Base-by-base conservation (phyloP, 2,888 invertebrate species). In the Daptonema setosum region DNA sequence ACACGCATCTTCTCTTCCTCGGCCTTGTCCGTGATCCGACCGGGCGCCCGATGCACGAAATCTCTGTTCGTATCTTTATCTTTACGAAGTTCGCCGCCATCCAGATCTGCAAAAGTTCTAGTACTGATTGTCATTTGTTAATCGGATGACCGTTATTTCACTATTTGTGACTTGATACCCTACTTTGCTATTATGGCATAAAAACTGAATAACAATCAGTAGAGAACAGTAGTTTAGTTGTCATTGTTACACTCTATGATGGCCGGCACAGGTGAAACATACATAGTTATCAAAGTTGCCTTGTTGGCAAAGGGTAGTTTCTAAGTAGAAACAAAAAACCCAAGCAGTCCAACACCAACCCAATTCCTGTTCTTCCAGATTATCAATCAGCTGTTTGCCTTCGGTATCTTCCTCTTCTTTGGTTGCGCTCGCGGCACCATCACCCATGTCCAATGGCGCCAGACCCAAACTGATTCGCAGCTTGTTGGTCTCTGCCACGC, bases 391-490 rank as follows among this genome's bases (percentile, higher is more conserved):
- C 45, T 3, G n/a, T n/a, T 45, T 45, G 14, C n/a, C 45, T 3
- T 45, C 8, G n/a, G 11, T n/a, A 45, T n/a, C 45, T 8, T 17
- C 45, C 11, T 17, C 8, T 5, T 45, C 45, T n/a, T n/a, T n/a
- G n/a, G n/a, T n/a, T n/a, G 45, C n/a, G 11, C 35, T 17, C 17
- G 35, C 17, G 35, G 8, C 35, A 8, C 17, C 17, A 17, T 35
- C 17, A 17, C 35, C 35, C 0, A 83, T 74, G 65, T 88, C 83
- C 2, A 95, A 75, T 0, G 93, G 95, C 69, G 88, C 90, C 41
- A 95, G 75, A 0, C 95, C 95, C 28, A 97, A 78, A 71, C 90
- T 88, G 1, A 85, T 85, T 66, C 95, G 78, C 17, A 97, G 74
- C 63, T 82, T 83, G 73, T 68, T 68, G 20, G 67, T 65, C 50